Base-by-base conservation (phyloP, 2,888 invertebrate genomes). In the Caradrina clavipalpis region DNA sequence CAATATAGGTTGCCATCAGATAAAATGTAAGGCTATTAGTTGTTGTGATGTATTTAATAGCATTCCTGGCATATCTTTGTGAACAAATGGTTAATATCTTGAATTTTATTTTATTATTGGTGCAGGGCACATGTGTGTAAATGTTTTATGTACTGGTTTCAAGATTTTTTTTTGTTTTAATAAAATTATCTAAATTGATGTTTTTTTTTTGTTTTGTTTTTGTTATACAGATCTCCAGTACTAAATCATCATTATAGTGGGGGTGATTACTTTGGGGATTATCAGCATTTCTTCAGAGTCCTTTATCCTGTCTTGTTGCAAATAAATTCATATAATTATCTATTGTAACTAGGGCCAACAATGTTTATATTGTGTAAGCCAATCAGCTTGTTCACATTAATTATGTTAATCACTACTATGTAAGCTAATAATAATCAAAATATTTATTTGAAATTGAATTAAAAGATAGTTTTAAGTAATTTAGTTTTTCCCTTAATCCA, bases 71-170 rank as follows among this genome's bases (percentile, higher is more conserved):
- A 80, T 83, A 89, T 85, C 72, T 80, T 74, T 72, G 76, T 83
- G 83, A 86, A 85, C 83, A 81, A 86, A 83, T 76, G 50, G 73
- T 84, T 85, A 73, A 68, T 80, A 83, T 81, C 72, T 73, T 80
- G 64, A 81, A 84, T 84, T 84, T 84, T 81, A 73, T 84, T 86
- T 82, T 87, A 83, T 73, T 56, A 65, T 83, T 82, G 92, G 92
- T 92, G 90, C 88, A 82, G 89, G 92, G 86, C 85, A 82, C 77
- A 42, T 79, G 60, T 81, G 74, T 81, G 74, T 84, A 76, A 83
- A 81, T 76, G 84, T 82, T 76, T 73, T 82, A 81, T 88, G 79
- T 81, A 82, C 76, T 79, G 80, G 84, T 82, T 82, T 17, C 45
- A 45, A n/a, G n/a, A 6, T 45, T 17, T 15, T 45, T 17, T 15